Base-by-base conservation (phyloP, 2,888 invertebrate species). In the Brenthis hecate region DNA sequence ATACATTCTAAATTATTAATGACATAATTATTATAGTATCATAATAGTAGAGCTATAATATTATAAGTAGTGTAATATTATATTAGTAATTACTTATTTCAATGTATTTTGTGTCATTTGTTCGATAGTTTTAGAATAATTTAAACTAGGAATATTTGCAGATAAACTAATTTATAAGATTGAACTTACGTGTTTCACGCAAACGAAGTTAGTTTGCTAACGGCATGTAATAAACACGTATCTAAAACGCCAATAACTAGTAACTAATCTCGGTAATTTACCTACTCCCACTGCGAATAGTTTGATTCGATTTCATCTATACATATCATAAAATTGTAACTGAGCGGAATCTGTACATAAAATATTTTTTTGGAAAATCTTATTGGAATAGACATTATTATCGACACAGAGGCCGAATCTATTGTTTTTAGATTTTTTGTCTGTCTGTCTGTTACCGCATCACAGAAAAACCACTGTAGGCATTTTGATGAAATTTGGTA, bases 221-320 rank as follows among this genome's bases (percentile, higher is more conserved):
- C 54, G 58, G 58, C 47, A 43, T 51, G 57, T 65, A 23, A 57
- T 57, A 53, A 58, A 54, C 54, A 66, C 36, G 62, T 62, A 51
- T 48, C 13, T 54, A 47, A 66, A 58, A 23, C n/a, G 50, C 36
- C 32, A 61, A 32, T 60, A 66, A 58, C 66, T 16, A 48, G 16
- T 48, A 50, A 61, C 60, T 61, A 60, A 54, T 36, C 54, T 54
- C 51, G 51, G 19, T 48, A 61, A 61, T 61, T 55, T 50, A 66
- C 60, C 13, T 48, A 55, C n/a, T 50, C 14, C 32, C 13, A 51
- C 6, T 65, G 55, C 48, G 54, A 61, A 55, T 61, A 55, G 48
- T 54, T 66, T 54, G 53, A 58, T 61, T 61, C 48, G 55, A 58
- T 47, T 61, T 14, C 36, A 19, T 19, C 19, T 19, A 19, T 19